Evolutionary conservation across 37 sponge, comb jelly and placozoan species (phyloP).

Genomic region (Diacarnus erythraeanus): DNA sequence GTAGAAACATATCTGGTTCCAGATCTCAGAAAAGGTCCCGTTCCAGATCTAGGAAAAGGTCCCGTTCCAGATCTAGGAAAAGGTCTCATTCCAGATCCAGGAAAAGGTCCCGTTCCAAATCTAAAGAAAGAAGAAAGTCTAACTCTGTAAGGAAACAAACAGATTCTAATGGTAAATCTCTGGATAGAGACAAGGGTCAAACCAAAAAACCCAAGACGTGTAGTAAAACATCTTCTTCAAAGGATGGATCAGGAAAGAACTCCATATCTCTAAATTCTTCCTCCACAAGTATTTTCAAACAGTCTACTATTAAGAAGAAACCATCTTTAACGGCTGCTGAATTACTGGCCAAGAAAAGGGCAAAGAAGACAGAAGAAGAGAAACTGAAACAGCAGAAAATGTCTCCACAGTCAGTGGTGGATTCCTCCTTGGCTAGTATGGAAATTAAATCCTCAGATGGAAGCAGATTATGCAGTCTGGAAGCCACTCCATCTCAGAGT

Average conservation of each 20-base stretch:
- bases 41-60: neutral
- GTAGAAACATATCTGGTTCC: neutral
- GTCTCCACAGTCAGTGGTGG: no score
- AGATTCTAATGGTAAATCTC: slow-evolving; percentile 5
- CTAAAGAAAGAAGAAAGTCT: neutral
- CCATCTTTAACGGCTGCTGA: slow-evolving; percentile 30
- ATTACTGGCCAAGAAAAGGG: slow-evolving; percentile 34
- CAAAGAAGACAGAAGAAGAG: slow-evolving; percentile 10
- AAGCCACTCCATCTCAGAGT: no score
- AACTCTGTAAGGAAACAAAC: neutral
- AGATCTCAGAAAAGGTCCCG: neutral
- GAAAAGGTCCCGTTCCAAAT: slow-evolving; percentile 2
- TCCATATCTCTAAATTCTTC: neutral
- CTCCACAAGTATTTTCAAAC: no score
- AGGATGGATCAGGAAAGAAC: neutral
- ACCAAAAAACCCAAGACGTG: no score
- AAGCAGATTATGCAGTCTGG: no score
- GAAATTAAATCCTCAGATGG: no score
- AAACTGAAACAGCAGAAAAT: neutral
- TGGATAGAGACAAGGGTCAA: no score
- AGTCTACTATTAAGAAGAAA: slow-evolving; percentile 9
- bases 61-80: neutral
- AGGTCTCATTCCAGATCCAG: neutral
- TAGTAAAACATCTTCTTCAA: neutral
- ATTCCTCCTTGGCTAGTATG: no score